phyloP scores from a whole-genome alignment of 1,140 invertebrate genomes.

The Ctenoplectra terminalis region DNA sequence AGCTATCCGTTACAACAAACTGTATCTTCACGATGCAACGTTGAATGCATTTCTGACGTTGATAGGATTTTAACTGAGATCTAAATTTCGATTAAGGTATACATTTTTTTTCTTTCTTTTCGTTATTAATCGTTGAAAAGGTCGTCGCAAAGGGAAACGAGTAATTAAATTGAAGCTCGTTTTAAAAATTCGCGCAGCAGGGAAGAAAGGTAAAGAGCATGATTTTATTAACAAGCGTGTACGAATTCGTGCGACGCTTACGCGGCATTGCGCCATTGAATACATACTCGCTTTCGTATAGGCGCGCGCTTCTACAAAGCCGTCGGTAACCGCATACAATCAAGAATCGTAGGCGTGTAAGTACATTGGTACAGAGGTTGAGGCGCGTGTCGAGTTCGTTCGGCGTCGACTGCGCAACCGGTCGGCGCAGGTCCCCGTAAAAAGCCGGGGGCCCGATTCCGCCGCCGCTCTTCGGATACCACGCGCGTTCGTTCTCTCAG shows the following conservation, averaged over 20 bases:
- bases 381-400: slow-evolving; percentile 35
- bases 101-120: background rate
- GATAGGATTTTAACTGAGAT: too few relatives aligned
- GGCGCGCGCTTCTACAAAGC: slow-evolving; percentile 15
- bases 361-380: background rate
- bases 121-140: background rate
- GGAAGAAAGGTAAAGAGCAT: background rate
- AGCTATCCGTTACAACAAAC: background rate
- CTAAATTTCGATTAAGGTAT: background rate
- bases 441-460: slow-evolving; percentile 78
- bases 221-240: background rate
- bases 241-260: background rate
- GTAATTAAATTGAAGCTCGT: accelerated
- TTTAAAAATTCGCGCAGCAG: background rate
- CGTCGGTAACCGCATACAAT: background rate
- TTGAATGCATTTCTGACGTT: too few relatives aligned
- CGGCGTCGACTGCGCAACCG: slow-evolving; percentile 62
- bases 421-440: slow-evolving; percentile 77
- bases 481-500: slow-evolving; percentile 73
- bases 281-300: slow-evolving; percentile 19
- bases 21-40: background rate
- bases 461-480: slow-evolving; percentile 73
- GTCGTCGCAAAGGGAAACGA: too few relatives aligned
- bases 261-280: slow-evolving; percentile 4
- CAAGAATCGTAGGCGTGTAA: background rate